phyloP scores from a whole-genome alignment of 2,888 invertebrate species.

The Nebria salina region DNA sequence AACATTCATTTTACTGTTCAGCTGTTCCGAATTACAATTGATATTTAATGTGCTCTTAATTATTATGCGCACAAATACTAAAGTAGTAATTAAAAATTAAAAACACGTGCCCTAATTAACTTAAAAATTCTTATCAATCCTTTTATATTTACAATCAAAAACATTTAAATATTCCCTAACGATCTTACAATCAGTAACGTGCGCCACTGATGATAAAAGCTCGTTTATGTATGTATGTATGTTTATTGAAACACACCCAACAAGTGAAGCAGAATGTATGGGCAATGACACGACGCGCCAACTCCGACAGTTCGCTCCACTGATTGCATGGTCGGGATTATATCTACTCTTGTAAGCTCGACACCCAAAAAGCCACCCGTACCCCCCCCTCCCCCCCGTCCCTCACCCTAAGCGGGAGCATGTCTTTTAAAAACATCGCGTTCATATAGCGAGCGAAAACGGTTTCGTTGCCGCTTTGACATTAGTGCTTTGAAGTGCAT shows the following conservation, averaged over 20 bases:
- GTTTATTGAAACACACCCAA: not conserved
- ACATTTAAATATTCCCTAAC: too few relatives aligned
- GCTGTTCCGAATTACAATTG: not conserved
- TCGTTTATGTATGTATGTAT: not conserved
- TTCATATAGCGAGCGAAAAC: not conserved
- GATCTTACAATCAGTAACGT: too few relatives aligned
- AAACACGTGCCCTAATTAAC: not conserved
- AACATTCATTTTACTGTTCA: not conserved
- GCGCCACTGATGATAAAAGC: not conserved
- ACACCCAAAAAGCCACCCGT: constrained; percentile 12
- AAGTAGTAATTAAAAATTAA: not conserved
- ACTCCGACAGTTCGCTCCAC: constrained; percentile 40
- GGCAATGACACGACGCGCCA: constrained; percentile 45
- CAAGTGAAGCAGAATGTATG: constrained; percentile 39
- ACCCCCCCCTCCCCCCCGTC: not conserved
- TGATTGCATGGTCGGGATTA: constrained; percentile 40
- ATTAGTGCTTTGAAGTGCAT: constrained; percentile 46
- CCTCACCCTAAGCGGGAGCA: not conserved
- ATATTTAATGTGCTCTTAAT: not conserved
- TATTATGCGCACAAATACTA: not conserved
- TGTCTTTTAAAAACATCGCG: not conserved
- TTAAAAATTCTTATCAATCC: not conserved
- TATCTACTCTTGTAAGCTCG: constrained; percentile 16
- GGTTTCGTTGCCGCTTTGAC: constrained; percentile 33
- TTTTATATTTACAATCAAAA: too few relatives aligned